Base-by-base conservation (phyloP, 2,888 invertebrate genomes). In the Melieria omissa region DNA sequence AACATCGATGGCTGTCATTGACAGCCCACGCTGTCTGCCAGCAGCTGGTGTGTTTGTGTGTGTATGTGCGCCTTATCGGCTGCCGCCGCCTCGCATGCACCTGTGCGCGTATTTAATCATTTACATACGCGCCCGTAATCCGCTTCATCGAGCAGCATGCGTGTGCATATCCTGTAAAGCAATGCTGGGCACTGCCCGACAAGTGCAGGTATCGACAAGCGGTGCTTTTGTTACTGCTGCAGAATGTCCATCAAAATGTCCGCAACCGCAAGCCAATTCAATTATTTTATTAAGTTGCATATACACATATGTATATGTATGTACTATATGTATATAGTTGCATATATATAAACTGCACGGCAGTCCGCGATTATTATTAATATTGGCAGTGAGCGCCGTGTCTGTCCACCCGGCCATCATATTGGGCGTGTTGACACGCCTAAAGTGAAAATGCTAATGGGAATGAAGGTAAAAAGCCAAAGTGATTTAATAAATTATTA, bases 261-360 rank as follows among this genome's bases (percentile, higher is more conserved):
- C 46, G 46, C 57, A 70, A 64, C 65, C 60, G 64, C 70, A 70
- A 54, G 49, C 57, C 70, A 70, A 70, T 70, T 70, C 45, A 70
- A 65, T 70, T 70, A 65, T 65, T 63, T 70, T 65, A 70, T 70
- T 58, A 64, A 70, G 47, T 70, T 58, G 14, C 55, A 64, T 58
- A 64, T 65, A 44, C 58, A 12, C 44, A 42, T 57, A 10, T 10
- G 4, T 57, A 10, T 14, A 14, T 57, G 16, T 16, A 10, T 10
- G 9, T 29, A 29, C 61, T 44, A 29, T 10, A 42, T 8, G 44
- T 12, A 61, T 1, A 4, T 41, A 44, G 9, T 44, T 12, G 9
- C 16, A 60, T 54, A 29, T 16, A 52, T 55, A 10, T 41, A 52
- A 60, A 14, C 10, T 44, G 10, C 41, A 45, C 12, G 16, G n/a